Base-by-base conservation (phyloP, 2,797 vertebrate genomes). In the Muscicapa comitata region DNA sequence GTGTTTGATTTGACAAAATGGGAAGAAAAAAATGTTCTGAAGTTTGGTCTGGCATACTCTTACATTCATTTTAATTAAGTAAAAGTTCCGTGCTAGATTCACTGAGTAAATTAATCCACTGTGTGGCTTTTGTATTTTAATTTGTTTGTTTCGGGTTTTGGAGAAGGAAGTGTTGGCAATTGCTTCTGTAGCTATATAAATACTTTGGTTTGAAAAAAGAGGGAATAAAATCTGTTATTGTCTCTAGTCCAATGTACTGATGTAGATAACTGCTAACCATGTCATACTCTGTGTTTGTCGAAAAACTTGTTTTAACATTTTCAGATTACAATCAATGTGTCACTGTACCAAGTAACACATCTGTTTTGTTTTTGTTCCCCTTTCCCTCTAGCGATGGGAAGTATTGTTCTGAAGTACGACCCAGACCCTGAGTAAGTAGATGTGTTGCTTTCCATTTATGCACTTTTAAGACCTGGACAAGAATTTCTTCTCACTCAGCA, bases 331-430 rank as follows among this genome's bases (percentile, higher is more conserved):
- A 0, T 68, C 1, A 26, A 54, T 67, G 40, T 80, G 0, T 68
- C 1, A 26, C 58, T 67, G 40, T 80, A 65, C 28, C 19, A 66
- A 93, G 24, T 95, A 80, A 94, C 23, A 10, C n/a, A 55, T 57
- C 14, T 73, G 17, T 71, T 83, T 53, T 82, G 47, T 2, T 90
- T 66, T 63, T 92, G 26, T 88, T 86, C 14, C 53, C 87, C 66
- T 4, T 86, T 88, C 35, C 90, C 93, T 96, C 7, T 94, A 99
- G 99, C 94, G 0, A 99, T 99, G 98, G 99, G 99, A 26, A 99
- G 99, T 94, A 98, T 99, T 31, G 98, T 99, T 93, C 95, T 99
- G 96, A 99, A 99, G 97, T 99, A 99, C 4, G 97, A 98, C 86
- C 99, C 99, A 15, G 98, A 99, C 93, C 96, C 98, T 65, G 90